Evolutionary conservation across 37 sponge, comb jelly and placozoan species (phyloP).

Genomic region (Crambe crambe): DNA sequence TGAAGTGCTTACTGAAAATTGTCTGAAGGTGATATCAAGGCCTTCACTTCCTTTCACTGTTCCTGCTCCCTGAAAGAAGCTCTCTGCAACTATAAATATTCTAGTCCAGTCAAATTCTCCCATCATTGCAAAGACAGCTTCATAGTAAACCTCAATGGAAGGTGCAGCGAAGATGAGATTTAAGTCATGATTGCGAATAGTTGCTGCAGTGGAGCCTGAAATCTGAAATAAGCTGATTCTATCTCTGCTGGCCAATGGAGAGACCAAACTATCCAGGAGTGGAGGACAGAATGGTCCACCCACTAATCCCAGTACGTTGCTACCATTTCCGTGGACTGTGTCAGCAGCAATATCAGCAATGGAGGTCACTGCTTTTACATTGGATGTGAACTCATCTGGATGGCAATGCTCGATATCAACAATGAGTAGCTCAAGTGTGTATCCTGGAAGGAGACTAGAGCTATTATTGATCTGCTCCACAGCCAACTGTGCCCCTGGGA

Average conservation of each 20-base stretch:
- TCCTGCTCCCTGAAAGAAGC: background rate
- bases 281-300: conserved; percentile 14
- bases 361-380: background rate
- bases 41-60: background rate
- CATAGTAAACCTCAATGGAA: conserved; percentile 3
- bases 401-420: background rate
- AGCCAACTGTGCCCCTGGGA: conserved; percentile 38
- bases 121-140: background rate
- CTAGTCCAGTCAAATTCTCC: background rate
- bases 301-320: conserved; percentile 16
- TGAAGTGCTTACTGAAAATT: background rate
- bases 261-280: background rate
- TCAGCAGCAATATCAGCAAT: background rate
- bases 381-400: background rate
- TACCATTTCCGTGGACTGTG: background rate
- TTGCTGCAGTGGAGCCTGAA: conserved; percentile 5
- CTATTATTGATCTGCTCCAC: conserved; percentile 35
- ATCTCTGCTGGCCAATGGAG: conserved; percentile 21
- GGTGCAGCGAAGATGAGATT: background rate
- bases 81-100: background rate
- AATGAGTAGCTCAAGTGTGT: background rate
- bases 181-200: too few relatives aligned
- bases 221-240: conserved; percentile 12
- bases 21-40: background rate
- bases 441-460: background rate